A percentile compares a stretch with the other conserved stretches of the same genome.
phyloP scores from a whole-genome alignment of 2,113 vertebrate genomes.

The Rhinolophus sinicus region DNA sequence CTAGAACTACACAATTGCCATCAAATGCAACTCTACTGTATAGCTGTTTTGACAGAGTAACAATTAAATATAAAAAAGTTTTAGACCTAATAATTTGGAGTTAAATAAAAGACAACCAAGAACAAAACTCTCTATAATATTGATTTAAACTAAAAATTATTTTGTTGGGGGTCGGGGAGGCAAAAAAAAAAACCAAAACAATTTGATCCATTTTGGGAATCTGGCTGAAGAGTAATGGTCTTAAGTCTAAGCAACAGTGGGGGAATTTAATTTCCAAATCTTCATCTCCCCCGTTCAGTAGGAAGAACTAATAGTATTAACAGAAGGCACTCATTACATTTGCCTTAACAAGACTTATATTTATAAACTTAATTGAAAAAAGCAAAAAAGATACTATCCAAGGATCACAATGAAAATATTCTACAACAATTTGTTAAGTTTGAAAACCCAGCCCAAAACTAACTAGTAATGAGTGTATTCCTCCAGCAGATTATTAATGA shows the following conservation, averaged over 20 bases:
- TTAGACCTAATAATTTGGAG: not conserved
- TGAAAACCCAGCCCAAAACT: conserved; percentile 16
- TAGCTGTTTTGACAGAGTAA: conserved; percentile 1
- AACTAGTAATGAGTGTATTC: not conserved
- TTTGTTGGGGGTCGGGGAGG: not conserved
- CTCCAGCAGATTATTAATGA: not conserved
- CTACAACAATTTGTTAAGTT: not conserved
- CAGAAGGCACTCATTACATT: not conserved
- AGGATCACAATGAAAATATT: conserved; percentile 6
- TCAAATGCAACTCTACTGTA: not conserved
- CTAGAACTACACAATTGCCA: not conserved
- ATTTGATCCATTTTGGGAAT: not conserved
- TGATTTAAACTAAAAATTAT: conserved; percentile 35
- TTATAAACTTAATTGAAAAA: conserved; percentile 43
- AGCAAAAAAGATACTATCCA: not conserved
- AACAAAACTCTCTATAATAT: not conserved
- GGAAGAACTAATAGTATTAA: not conserved
- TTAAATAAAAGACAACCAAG: not conserved
- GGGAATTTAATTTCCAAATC: conserved; percentile 27
- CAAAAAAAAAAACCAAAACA: conserved; percentile 33
- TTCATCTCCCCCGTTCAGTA: not conserved
- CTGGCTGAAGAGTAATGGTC: not conserved
- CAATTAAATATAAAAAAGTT: not conserved
- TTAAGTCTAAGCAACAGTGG: not conserved
- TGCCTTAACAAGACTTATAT: not conserved